phyloP scores from a whole-genome alignment of 35 echinoderm and acorn worm genomes.

The Holothuria glaberrima region DNA sequence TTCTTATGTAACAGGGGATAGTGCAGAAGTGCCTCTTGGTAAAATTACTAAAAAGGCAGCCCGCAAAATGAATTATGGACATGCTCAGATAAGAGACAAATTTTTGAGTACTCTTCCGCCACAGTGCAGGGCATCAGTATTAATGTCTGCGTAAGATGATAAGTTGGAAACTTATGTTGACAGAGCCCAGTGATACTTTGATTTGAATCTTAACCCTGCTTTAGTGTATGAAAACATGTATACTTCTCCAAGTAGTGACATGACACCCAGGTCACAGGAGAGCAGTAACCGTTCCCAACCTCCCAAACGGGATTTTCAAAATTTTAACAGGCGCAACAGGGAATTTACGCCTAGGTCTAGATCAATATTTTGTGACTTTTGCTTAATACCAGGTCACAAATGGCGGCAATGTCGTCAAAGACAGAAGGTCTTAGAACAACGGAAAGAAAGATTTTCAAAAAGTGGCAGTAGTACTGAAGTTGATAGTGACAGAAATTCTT shows the following conservation, averaged over 20 bases:
- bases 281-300: background rate
- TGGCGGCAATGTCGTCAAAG: slow-evolving; percentile 24
- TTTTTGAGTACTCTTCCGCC: slow-evolving; percentile 10
- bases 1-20: background rate
- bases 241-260: background rate
- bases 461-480: background rate
- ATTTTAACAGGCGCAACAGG: slow-evolving; percentile 2
- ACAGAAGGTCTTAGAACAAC: background rate
- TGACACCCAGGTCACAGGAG: no score
- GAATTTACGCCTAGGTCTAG: background rate
- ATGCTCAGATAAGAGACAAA: background rate
- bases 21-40: slow-evolving; percentile 14
- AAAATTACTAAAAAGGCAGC: background rate
- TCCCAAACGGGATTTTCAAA: background rate
- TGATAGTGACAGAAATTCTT: background rate
- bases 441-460: background rate
- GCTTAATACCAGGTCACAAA: background rate
- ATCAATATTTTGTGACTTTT: slow-evolving; percentile 8
- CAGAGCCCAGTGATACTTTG: slow-evolving; percentile 18
- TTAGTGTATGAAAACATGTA: background rate
- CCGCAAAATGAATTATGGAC: background rate
- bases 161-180: no score
- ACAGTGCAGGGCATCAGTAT: slow-evolving; percentile 3
- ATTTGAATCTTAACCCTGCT: background rate
- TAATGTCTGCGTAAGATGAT: slow-evolving; percentile 21